A percentile compares a stretch with the other conserved stretches of the same genome.
Evolutionary conservation across 2,113 vertebrate genomes (phyloP).

Genomic region (Xiphophorus maculatus): DNA sequence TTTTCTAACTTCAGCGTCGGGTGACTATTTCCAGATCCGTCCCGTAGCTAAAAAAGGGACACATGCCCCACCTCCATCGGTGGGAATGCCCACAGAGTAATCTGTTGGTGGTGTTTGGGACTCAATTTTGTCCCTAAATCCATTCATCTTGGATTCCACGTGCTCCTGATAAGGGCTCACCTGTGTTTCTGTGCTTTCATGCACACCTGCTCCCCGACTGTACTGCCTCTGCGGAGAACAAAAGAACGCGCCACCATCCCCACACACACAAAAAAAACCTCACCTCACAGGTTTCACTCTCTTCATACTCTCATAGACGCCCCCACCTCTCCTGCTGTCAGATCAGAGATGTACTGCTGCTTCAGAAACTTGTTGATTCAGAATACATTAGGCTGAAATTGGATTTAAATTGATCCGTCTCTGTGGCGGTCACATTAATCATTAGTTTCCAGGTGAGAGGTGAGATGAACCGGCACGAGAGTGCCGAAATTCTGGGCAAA

Average conservation of each 20-base stretch:
- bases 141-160: conserved; percentile 17
- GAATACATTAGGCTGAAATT: not conserved
- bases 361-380: conserved; percentile 2
- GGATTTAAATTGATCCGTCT: not conserved
- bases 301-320: conserved; percentile 10
- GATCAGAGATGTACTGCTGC: conserved; percentile 6
- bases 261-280: not conserved
- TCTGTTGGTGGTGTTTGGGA: not conserved
- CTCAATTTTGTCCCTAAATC: conserved; percentile 7
- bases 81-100: not conserved
- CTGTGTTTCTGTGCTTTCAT: conserved; percentile 42
- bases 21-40: not conserved
- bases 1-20: conserved; percentile 3
- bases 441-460: conserved; percentile 24
- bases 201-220: conserved; percentile 53
- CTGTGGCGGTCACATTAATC: not conserved
- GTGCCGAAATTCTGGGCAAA: not conserved
- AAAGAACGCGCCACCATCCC: conserved; percentile 18
- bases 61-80: not conserved
- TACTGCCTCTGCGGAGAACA: conserved; percentile 10
- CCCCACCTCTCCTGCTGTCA: not conserved
- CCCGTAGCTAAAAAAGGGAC: not conserved
- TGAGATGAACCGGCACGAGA: not conserved
- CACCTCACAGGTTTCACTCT: conserved; percentile 12
- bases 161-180: conserved; percentile 53